Conservation (phyloP, 1,140 invertebrate genomes). For the Dendroctonus ponderosae region DNA sequence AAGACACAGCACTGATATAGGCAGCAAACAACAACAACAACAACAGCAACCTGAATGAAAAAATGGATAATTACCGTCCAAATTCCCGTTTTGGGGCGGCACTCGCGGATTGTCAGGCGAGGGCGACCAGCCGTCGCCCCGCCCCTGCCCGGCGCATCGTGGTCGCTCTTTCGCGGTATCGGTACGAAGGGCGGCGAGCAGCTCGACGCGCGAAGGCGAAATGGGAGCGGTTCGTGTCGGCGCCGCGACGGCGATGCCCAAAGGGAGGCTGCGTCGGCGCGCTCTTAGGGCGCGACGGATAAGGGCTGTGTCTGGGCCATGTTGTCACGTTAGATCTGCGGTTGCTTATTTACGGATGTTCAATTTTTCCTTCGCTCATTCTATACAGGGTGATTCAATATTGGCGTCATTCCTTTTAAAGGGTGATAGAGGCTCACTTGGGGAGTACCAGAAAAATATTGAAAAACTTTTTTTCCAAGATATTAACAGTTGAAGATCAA, state of each 20-base stretch:
- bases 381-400: too few relatives aligned
- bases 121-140: constrained; percentile 32
- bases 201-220: constrained; percentile 33
- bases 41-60: constrained; percentile 1
- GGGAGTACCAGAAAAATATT: too few relatives aligned
- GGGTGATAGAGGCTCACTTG: too few relatives aligned
- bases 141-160: constrained; percentile 35
- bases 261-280: constrained; percentile 29
- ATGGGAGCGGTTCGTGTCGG: constrained; percentile 31
- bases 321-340: neutral
- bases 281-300: constrained; percentile 16
- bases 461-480: too few relatives aligned
- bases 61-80: constrained; percentile 22
- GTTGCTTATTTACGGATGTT: too few relatives aligned
- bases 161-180: constrained; percentile 19
- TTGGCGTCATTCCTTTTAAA: too few relatives aligned
- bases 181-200: constrained; percentile 11
- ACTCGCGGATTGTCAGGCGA: constrained; percentile 33
- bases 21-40: neutral
- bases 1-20: too few relatives aligned
- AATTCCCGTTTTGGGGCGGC: constrained; percentile 27
- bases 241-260: constrained; percentile 15
- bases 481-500: too few relatives aligned
- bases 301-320: constrained; percentile 12
- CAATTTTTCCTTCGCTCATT: too few relatives aligned